Percentiles rank a stretch among this genome's conserved stretches.
Evolutionary conservation across 2,113 vertebrate species (phyloP).

Genomic region (Pangasianodon hypophthalmus): DNA sequence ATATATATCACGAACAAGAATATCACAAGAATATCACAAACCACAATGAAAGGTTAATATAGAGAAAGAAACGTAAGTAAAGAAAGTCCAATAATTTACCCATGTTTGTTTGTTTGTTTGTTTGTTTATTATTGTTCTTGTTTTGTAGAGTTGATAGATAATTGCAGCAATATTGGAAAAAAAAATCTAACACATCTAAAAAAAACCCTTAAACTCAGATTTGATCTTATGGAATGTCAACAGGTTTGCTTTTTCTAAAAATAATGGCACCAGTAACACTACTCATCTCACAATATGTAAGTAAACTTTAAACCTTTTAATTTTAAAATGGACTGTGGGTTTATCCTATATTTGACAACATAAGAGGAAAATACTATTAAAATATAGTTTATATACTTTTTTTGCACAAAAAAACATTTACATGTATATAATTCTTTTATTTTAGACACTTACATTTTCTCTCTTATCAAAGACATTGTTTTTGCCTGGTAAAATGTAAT

Average conservation of each 20-base stretch:
- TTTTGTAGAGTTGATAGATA: background rate
- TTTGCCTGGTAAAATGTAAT: background rate
- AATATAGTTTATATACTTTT: background rate
- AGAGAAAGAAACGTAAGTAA: no score
- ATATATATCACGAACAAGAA: no score
- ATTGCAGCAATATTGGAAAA: background rate
- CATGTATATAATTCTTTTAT: background rate
- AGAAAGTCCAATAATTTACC: background rate
- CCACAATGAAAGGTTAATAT: background rate
- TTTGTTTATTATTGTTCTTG: background rate
- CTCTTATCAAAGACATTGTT: background rate
- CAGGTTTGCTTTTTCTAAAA: constrained; percentile 1
- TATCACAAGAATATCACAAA: background rate
- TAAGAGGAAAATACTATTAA: background rate
- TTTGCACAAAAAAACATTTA: background rate
- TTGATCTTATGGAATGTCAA: background rate
- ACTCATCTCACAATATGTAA: constrained; percentile 28
- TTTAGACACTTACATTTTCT: background rate
- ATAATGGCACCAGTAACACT: constrained; percentile 23
- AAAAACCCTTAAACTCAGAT: background rate
- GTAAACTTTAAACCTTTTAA: background rate
- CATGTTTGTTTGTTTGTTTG: background rate
- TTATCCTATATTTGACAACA: background rate
- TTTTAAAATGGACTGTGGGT: background rate
- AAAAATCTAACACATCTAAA: background rate